Percentiles rank a stretch among this genome's conserved stretches.
Evolutionary conservation across 2,797 vertebrate genomes (phyloP).

Genomic region (Gymnoscopelus microlampas): DNA sequence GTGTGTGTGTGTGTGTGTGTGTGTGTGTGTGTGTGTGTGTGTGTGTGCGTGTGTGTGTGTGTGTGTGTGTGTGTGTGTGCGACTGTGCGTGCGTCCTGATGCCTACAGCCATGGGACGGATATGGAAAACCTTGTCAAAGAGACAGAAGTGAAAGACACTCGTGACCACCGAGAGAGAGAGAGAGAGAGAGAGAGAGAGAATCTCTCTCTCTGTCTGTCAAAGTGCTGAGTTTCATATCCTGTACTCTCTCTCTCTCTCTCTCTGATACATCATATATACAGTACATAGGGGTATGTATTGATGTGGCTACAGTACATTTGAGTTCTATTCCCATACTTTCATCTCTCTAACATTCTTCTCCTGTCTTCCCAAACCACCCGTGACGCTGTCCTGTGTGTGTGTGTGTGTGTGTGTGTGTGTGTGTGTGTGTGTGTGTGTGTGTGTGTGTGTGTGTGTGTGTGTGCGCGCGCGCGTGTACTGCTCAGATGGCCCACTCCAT

Average conservation of each 20-base stretch:
- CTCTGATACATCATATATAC: no score
- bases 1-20: not conserved
- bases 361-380: slow-evolving; percentile 23
- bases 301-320: not conserved
- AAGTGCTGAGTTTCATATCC: no score
- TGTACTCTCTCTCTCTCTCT: no score
- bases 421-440: no score
- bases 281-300: not conserved
- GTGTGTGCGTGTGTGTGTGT: no score
- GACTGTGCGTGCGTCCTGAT: not conserved
- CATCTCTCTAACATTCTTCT: no score
- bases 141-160: not conserved
- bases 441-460: slow-evolving; percentile 19
- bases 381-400: slow-evolving; percentile 16
- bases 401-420: no score
- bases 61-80: no score
- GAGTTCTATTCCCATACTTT: no score
- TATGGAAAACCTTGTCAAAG: not conserved
- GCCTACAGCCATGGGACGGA: not conserved
- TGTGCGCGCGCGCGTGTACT: not conserved
- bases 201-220: no score
- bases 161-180: not conserved
- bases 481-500: slow-evolving; percentile 36
- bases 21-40: slow-evolving; percentile 1
- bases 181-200: not conserved